Percentiles rank a stretch among this genome's conserved stretches.
Evolutionary conservation across 2,888 invertebrate genomes (phyloP).

Genomic region (Caenorhabditis angaria): DNA sequence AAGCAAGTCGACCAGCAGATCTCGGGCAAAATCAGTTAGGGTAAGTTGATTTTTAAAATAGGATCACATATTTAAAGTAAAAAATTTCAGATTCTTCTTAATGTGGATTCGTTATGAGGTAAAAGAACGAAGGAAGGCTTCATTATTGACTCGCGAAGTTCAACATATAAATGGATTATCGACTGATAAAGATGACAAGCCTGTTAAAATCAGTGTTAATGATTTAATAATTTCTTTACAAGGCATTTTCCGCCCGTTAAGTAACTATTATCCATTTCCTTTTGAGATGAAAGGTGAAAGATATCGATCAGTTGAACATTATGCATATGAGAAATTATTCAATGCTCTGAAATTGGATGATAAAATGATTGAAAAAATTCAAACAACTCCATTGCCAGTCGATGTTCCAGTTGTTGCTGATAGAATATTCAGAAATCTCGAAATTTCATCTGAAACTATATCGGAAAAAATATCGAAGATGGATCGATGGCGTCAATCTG

Average conservation of each 20-base stretch:
- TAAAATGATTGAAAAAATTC: constrained; percentile 64
- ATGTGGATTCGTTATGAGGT: constrained; percentile 69
- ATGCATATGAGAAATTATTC: constrained; percentile 66
- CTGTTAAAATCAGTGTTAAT: constrained; percentile 58
- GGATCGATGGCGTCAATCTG: constrained; percentile 70
- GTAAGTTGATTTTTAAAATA: constrained; percentile 14
- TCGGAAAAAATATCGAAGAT: constrained; percentile 59
- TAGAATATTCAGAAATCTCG: constrained; percentile 48
- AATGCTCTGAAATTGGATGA: constrained; percentile 62
- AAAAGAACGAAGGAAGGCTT: constrained; percentile 34
- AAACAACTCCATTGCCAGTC: constrained; percentile 65
- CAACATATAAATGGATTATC: constrained; percentile 58
- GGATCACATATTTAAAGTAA: not conserved
- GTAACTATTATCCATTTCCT: constrained; percentile 66
- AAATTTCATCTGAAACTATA: constrained; percentile 43
- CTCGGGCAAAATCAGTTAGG: constrained; percentile 67
- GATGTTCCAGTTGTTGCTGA: constrained; percentile 61
- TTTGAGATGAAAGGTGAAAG: constrained; percentile 56
- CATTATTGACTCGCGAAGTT: constrained; percentile 42
- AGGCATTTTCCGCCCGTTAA: constrained; percentile 69
- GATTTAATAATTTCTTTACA: constrained; percentile 59
- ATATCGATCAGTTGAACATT: constrained; percentile 71
- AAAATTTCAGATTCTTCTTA: constrained; percentile 50
- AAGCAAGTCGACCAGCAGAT: constrained; percentile 53
- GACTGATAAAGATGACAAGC: constrained; percentile 63